These are phyloP conservation scores for Sterna hirundo DNA, from an alignment of 2,113 vertebrate genomes.

Conservation along the genomic window DNA sequence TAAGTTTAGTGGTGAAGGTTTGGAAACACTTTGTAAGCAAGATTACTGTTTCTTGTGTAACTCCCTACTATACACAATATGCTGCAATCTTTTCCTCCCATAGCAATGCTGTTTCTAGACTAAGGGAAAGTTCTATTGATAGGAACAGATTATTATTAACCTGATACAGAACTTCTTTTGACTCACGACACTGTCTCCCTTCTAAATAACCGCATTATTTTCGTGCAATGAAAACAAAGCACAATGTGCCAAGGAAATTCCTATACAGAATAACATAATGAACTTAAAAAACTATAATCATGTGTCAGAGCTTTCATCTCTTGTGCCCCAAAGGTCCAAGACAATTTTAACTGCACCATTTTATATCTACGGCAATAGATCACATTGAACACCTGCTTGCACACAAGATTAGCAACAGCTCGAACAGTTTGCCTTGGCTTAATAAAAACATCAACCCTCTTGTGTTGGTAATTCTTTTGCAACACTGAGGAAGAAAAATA, in stretches of 20 bases:
- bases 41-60: neutral
- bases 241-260: neutral
- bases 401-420: constrained; percentile 9
- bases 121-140: neutral
- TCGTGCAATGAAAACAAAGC: neutral
- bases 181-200: neutral
- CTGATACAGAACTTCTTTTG: neutral
- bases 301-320: neutral
- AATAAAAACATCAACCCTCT: constrained; percentile 29
- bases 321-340: neutral
- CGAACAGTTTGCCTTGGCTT: neutral
- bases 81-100: neutral
- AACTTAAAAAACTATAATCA: neutral
- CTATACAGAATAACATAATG: neutral
- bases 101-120: neutral
- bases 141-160: neutral
- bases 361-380: constrained; percentile 14
- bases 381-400: constrained; percentile 19
- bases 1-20: neutral
- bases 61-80: neutral
- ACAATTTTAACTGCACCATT: constrained; percentile 22
- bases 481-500: neutral
- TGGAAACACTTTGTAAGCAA: neutral
- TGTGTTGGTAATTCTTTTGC: neutral
- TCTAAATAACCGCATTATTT: neutral